A percentile compares a stretch with the other conserved stretches of the same genome.
phyloP scores from a whole-genome alignment of 2,888 invertebrate genomes.

The Herminia tarsipennalis region DNA sequence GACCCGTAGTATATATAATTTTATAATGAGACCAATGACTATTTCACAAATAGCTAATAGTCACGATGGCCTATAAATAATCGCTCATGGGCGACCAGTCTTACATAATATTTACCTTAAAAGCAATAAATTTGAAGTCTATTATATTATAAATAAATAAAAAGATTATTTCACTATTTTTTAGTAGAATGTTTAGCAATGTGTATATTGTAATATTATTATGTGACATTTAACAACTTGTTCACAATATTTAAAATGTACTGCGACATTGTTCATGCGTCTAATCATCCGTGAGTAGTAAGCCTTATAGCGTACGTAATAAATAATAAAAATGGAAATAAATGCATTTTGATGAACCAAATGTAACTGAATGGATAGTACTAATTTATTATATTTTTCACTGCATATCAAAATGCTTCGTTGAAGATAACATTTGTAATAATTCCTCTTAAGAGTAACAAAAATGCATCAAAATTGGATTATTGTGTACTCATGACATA shows the following conservation, averaged over 20 bases:
- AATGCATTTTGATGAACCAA: conserved; percentile 63
- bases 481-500: no score
- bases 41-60: no score
- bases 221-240: not conserved
- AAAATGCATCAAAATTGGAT: conserved; percentile 33
- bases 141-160: no score
- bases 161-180: no score
- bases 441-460: conserved; percentile 13
- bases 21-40: no score
- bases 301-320: conserved; percentile 37
- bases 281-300: conserved; percentile 18
- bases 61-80: no score
- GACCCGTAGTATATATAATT: no score
- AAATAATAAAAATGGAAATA: conserved; percentile 45
- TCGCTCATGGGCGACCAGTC: no score
- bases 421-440: conserved; percentile 20
- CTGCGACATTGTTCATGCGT: conserved; percentile 7
- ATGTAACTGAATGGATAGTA: conserved; percentile 46
- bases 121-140: no score
- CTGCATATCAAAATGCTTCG: conserved; percentile 32
- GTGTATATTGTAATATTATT: no score
- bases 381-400: conserved; percentile 32
- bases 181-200: no score
- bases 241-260: not conserved
- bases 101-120: no score